A percentile compares a stretch with the other conserved stretches of the same genome.
phyloP scores from a whole-genome alignment of 2,797 vertebrate genomes.

The Alexandromys oeconomus region DNA sequence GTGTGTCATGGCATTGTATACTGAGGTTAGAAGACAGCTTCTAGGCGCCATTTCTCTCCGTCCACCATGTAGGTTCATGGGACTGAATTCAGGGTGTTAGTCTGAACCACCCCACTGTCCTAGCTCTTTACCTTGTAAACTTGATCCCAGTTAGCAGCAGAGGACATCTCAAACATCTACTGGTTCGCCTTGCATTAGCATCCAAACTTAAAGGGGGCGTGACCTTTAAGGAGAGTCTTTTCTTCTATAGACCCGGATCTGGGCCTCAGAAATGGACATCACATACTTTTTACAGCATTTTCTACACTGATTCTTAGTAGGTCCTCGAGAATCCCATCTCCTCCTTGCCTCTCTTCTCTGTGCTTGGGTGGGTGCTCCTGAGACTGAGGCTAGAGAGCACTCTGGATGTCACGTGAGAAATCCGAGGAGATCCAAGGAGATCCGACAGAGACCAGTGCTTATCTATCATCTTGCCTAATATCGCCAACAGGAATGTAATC shows the following conservation, averaged over 20 bases:
- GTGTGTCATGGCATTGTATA: not conserved
- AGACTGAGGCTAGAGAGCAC: not conserved
- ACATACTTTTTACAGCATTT: not conserved
- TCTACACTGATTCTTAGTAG: not conserved
- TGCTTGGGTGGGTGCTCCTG: not conserved
- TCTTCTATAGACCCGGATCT: not conserved
- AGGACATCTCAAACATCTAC: not conserved
- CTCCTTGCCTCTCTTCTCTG: not conserved
- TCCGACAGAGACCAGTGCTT: not conserved
- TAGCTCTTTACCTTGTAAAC: not conserved
- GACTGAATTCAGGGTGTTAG: not conserved
- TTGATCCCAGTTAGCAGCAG: not conserved
- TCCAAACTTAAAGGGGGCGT: not conserved
- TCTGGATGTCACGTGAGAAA: not conserved
- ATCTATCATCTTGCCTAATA: not conserved
- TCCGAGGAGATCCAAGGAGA: not conserved
- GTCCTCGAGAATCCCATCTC: slow-evolving; percentile 25
- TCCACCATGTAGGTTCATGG: not conserved
- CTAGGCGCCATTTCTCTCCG: not conserved
- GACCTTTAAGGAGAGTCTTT: not conserved
- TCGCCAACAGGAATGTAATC: not conserved
- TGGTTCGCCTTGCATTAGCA: not conserved
- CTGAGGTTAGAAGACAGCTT: not conserved
- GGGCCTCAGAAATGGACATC: not conserved
- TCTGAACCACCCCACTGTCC: not conserved